Evolutionary conservation across 2,888 invertebrate genomes (phyloP).

Genomic region (Agriopis marginaria): DNA sequence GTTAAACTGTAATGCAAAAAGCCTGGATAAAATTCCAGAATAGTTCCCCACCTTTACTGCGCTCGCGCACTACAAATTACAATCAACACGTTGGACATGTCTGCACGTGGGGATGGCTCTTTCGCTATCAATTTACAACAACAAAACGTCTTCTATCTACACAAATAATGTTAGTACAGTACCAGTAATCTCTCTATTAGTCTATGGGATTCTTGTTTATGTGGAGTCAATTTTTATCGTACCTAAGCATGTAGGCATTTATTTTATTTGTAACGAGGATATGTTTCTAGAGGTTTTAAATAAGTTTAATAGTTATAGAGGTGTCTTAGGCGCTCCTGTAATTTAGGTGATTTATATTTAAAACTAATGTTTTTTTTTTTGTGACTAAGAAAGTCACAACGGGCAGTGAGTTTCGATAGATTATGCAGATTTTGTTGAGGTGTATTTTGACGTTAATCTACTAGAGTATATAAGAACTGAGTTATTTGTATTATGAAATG

Average conservation of each 20-base stretch:
- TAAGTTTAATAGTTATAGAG: not conserved
- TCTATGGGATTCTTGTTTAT: slow-evolving; percentile 37
- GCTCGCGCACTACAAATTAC: slow-evolving; percentile 84
- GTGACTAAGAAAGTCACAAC: too few species aligned
- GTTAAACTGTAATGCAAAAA: too few species aligned
- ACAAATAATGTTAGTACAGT: slow-evolving; percentile 57
- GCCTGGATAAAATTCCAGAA: slow-evolving; percentile 52
- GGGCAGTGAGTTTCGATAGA: too few species aligned
- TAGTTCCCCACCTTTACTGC: slow-evolving; percentile 64
- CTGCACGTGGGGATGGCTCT: slow-evolving; percentile 76
- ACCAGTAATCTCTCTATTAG: slow-evolving; percentile 83
- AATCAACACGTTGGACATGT: slow-evolving; percentile 83
- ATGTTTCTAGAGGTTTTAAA: not conserved
- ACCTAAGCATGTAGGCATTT: not conserved
- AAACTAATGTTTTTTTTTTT: too few species aligned
- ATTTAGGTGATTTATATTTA: too few species aligned
- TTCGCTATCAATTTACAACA: slow-evolving; percentile 80
- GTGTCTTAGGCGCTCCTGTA: too few species aligned
- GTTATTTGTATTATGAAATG: too few species aligned
- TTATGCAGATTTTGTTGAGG: too few species aligned
- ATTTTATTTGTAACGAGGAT: not conserved
- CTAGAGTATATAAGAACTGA: too few species aligned
- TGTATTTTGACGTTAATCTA: too few species aligned
- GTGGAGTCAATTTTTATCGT: slow-evolving; percentile 23
- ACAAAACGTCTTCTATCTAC: slow-evolving; percentile 53